Base-by-base conservation (phyloP, 1,140 invertebrate genomes). In the Harlomillsia oculata region DNA sequence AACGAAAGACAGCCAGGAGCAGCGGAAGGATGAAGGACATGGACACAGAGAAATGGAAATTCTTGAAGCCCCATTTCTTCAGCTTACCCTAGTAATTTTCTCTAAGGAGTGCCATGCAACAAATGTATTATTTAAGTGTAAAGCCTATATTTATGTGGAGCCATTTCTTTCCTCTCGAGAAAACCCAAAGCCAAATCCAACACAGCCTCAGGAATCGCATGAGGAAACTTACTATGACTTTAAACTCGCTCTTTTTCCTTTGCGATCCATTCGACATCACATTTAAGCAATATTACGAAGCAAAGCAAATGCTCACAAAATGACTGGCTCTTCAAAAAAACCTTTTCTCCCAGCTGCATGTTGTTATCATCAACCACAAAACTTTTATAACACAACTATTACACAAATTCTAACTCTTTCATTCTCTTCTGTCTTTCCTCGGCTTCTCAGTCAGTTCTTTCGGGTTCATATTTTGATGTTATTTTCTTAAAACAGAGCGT, bases 91-190 rank as follows among this genome's bases (percentile, higher is more conserved):
- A 53, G 51, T 53, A 53, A 53, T 41, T 53, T 53, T 53, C 51
- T 41, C 25, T n/a, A 39, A 53, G 51, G 51, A 53, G 51, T 53
- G 51, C 51, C 51, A 53, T 40, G 26, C 30, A 43, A 30, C 26
- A 41, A 43, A 20, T 5, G 51, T 26, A 53, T 53, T 40, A 41
- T 25, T 41, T 41, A 53, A 53, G 18, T 53, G 30, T 29, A 53
- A 53, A 53, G 51, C 51, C 51, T 53, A 43, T 53, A 53, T 53
- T 53, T 53, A 53, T 53, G 51, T 53, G 51, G 51, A 53, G 51
- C 51, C 51, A 53, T 53, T n/a, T 53, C 49, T 51, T 51, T 28
- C 34, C n/a, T 6, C 16, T 41, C 39, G 6, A 11, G 13, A 41
- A 13, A 20, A 53, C 28, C 40, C 51, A 40, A 53, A 53, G 39